Percentiles rank a stretch among this genome's conserved stretches.
Conservation (phyloP, 2,888 invertebrate species). For the Antheraea assamensis region DNA sequence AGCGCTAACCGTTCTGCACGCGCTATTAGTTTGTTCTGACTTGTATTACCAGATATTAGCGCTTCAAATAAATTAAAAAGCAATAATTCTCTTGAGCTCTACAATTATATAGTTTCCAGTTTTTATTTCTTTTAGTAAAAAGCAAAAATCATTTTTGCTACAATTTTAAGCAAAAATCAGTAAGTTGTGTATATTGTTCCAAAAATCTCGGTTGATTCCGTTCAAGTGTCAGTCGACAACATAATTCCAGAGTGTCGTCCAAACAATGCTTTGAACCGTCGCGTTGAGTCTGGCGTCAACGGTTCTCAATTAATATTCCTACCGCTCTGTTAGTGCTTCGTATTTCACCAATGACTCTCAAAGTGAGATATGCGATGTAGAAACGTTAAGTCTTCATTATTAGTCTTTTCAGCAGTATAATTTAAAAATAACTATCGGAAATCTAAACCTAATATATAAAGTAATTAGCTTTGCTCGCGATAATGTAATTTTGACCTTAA, state of each 20-base stretch:
- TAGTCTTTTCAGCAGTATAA: too few relatives aligned
- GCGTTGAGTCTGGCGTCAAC: neutral
- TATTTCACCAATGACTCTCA: neutral
- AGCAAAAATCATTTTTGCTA: neutral
- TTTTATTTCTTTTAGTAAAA: neutral
- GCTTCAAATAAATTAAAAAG: too few relatives aligned
- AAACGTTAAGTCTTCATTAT: neutral
- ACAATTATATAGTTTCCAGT: too few relatives aligned
- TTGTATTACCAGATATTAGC: too few relatives aligned
- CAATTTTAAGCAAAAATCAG: neutral
- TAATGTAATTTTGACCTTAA: too few relatives aligned
- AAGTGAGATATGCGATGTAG: neutral
- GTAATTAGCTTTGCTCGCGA: too few relatives aligned
- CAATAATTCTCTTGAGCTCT: too few relatives aligned
- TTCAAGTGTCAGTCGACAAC: constrained; percentile 5
- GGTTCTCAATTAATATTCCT: constrained; percentile 10
- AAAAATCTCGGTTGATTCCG: neutral
- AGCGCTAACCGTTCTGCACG: too few relatives aligned
- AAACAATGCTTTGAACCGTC: constrained; percentile 5
- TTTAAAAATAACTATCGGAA: too few relatives aligned
- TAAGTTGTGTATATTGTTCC: neutral
- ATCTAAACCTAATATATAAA: too few relatives aligned
- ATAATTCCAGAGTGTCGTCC: neutral
- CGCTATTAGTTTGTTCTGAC: too few relatives aligned
- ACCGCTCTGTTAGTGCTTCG: neutral